Evolutionary conservation across 2,888 invertebrate genomes (phyloP).

Genomic region (Drosophila tripunctata): DNA sequence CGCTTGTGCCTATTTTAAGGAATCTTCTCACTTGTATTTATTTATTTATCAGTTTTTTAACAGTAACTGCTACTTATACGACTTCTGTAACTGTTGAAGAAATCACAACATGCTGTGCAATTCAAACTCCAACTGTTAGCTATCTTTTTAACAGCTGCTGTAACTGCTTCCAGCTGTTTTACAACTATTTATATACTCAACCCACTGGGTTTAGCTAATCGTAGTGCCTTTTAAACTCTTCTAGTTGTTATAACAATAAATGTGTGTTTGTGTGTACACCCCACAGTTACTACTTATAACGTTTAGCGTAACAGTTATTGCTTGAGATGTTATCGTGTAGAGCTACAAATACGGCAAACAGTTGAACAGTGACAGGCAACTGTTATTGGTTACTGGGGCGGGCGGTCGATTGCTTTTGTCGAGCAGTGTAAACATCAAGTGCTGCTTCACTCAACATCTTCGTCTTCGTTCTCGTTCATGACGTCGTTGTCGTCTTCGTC

Average conservation of each 20-base stretch:
- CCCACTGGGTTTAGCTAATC: not conserved
- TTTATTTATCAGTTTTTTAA: no score
- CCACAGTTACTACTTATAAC: slow-evolving; percentile 12
- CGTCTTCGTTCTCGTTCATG: not conserved
- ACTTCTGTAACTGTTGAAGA: not conserved
- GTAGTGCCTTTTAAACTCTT: not conserved
- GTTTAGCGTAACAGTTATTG: slow-evolving; percentile 15
- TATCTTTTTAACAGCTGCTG: not conserved
- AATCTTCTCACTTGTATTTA: no score
- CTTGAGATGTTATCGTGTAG: slow-evolving; percentile 11
- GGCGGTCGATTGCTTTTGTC: slow-evolving; percentile 21
- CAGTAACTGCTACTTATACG: not conserved
- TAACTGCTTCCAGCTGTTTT: not conserved
- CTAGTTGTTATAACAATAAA: not conserved
- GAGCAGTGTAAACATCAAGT: slow-evolving; percentile 31
- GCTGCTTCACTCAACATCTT: slow-evolving; percentile 14
- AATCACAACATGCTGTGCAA: no score
- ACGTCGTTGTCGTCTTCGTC: not conserved
- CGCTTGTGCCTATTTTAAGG: no score
- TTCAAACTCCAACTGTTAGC: no score
- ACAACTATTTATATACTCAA: not conserved
- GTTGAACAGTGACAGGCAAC: slow-evolving; percentile 9
- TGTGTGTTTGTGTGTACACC: not conserved
- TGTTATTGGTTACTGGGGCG: slow-evolving; percentile 4
- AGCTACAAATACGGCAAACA: slow-evolving; percentile 5